phyloP scores from a whole-genome alignment of 2,888 invertebrate species.

The Epicampocera succincta region DNA sequence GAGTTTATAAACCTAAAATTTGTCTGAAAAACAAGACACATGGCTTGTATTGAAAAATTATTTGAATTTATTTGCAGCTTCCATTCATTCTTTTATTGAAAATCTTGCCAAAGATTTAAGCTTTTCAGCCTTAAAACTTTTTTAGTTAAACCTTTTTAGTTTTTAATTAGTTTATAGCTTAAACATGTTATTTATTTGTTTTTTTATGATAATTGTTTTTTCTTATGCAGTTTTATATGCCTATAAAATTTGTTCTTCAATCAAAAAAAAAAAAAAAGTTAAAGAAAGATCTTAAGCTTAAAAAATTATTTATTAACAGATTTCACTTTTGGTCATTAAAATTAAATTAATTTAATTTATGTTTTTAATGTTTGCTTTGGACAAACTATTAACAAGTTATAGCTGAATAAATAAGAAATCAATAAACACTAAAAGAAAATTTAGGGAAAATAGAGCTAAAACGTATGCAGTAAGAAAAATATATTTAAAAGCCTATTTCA shows the following conservation, averaged over 20 bases:
- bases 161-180: background rate
- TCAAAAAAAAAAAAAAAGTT: background rate
- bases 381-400: slow-evolving; percentile 37
- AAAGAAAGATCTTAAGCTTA: slow-evolving; percentile 4
- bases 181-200: no score
- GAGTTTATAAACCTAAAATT: no score
- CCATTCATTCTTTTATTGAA: no score
- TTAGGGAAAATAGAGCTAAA: slow-evolving; percentile 10
- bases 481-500: no score
- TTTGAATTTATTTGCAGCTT: no score
- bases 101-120: no score
- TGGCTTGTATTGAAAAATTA: no score
- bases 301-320: slow-evolving; percentile 29
- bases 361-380: background rate
- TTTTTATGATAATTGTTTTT: no score
- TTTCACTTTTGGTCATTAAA: slow-evolving; percentile 52
- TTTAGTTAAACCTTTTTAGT: slow-evolving; percentile 1
- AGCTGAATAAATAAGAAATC: slow-evolving; percentile 18
- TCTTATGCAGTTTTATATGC: slow-evolving; percentile 10
- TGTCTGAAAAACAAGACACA: no score
- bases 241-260: slow-evolving; percentile 28
- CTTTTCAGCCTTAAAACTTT: slow-evolving; percentile 36
- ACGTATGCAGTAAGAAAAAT: background rate
- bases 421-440: slow-evolving; percentile 7
- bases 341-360: slow-evolving; percentile 7